Conservation (phyloP, 2,888 invertebrate species). For the Criorhina ranunculi region DNA sequence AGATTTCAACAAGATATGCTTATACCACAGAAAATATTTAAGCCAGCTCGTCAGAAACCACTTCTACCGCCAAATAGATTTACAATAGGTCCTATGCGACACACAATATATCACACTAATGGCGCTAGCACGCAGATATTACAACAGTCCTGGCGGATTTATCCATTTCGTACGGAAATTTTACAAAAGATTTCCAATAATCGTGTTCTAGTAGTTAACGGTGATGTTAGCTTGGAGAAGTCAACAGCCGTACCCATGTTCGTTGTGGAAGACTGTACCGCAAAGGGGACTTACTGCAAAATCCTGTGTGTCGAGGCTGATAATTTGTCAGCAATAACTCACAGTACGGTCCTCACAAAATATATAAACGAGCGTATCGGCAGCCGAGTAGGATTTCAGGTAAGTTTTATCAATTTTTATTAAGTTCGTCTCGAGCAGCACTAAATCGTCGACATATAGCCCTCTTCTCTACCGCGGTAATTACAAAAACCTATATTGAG, state of each 20-base stretch:
- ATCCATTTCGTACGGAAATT: conserved; percentile 90
- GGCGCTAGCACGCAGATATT: background rate
- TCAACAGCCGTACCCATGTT: conserved; percentile 97
- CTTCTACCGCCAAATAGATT: conserved; percentile 46
- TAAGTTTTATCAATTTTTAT: conserved; percentile 84
- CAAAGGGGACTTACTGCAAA: conserved; percentile 88
- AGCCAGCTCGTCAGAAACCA: background rate
- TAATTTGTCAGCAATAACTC: conserved; percentile 93
- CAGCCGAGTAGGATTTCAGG: conserved; percentile 93
- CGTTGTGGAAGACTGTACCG: conserved; percentile 91
- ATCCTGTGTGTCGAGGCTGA: conserved; percentile 97
- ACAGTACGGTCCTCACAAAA: conserved; percentile 91
- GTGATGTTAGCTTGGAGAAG: conserved; percentile 95
- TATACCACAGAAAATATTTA: conserved; percentile 18
- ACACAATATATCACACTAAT: conserved; percentile 12
- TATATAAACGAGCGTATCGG: conserved; percentile 89
- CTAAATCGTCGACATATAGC: too few species aligned
- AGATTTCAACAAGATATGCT: background rate
- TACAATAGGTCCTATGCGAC: conserved; percentile 38
- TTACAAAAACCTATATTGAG: too few species aligned
- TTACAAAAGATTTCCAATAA: conserved; percentile 89
- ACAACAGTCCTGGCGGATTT: conserved; percentile 90
- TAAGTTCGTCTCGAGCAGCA: too few species aligned
- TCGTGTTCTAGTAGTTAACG: conserved; percentile 94
- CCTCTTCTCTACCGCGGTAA: too few species aligned